Base-by-base conservation (phyloP, 30 jellyfish, hydroid and myxozoan genomes). In the Cassiopea andromeda region DNA sequence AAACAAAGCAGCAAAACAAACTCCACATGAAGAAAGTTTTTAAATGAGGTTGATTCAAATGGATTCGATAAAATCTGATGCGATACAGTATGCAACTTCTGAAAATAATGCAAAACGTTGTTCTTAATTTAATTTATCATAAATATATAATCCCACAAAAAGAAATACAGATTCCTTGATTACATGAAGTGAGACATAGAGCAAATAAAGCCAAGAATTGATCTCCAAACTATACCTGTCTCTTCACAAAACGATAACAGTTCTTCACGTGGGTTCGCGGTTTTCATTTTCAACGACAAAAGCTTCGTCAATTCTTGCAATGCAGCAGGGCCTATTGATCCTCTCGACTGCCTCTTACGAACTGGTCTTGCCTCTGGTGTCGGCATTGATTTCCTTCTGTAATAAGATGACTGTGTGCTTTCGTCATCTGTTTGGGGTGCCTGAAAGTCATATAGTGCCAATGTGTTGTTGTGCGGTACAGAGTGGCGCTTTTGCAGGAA, bases 401-500 rank as follows among this genome's bases (percentile, higher is more conserved):
- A 27, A 1, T 38, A 18, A 13, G 15, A 27, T 27, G 43, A 7
- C 15, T 13, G 73, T 14, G 10, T 3, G 12, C 12, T 54, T 54
- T 54, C 64, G 7, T 64, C 73, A 64, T 64, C 43, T 13, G 6
- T 27, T 5, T 4, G 8, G 19, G 15, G 73, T 14, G 15, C 8
- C 43, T 64, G 73, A 64, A 75, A 75, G 2, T 14, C 83, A 27
- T 12, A 13, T 27, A 45, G 46, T 44, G 45, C 43, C 38, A 75
- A 10, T 7, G 18, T 16, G 4, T 75, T 75, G 18, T 75, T 57
- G 67, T 75, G 60, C 45, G 83, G 83, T 44, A 75, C 13, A 14
- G 83, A 75, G 47, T 75, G 83, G 43, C 83, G 70, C 10, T 75
- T 75, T 1, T 43, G 83, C 1, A 57, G 45, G 44, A 75, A 10